Evolutionary conservation across 2,888 invertebrate species (phyloP).

Genomic region (Drosophila paranaensis): DNA sequence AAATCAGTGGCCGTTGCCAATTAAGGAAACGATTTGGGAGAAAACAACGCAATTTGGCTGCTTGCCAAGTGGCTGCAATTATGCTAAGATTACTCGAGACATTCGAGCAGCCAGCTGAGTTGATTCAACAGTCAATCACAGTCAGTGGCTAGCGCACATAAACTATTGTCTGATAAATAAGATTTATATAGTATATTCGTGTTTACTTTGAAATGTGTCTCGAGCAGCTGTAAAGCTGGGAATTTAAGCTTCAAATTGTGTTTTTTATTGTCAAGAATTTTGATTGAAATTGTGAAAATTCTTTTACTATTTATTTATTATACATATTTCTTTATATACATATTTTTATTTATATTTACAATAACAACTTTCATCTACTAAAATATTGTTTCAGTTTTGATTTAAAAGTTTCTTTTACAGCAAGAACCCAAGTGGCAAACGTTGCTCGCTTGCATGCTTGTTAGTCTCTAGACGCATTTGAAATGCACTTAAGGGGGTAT

Average conservation of each 20-base stretch:
- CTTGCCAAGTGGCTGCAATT: constrained; percentile 64
- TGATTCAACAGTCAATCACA: constrained; percentile 20
- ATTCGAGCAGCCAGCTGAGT: too few species aligned
- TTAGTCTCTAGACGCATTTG: background rate
- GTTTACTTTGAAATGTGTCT: background rate
- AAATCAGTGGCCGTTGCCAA: constrained; percentile 49
- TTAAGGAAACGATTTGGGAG: constrained; percentile 34
- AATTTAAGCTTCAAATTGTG: too few species aligned
- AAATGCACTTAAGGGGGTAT: background rate
- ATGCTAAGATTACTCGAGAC: constrained; percentile 36
- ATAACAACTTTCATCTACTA: background rate
- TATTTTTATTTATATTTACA: background rate
- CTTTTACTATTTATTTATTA: too few species aligned
- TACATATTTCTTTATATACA: too few species aligned
- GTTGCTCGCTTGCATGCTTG: background rate
- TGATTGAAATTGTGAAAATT: background rate
- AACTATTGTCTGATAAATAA: background rate
- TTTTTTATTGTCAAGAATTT: background rate
- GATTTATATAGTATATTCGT: background rate
- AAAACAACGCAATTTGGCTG: constrained; percentile 69
- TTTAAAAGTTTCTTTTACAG: background rate
- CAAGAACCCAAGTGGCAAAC: background rate
- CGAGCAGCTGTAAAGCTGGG: too few species aligned
- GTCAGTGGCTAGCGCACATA: background rate
- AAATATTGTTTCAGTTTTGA: background rate